These are phyloP conservation scores for Helicoverpa armigera DNA, from an alignment of 1,140 invertebrate species.

Conservation along the genomic window DNA sequence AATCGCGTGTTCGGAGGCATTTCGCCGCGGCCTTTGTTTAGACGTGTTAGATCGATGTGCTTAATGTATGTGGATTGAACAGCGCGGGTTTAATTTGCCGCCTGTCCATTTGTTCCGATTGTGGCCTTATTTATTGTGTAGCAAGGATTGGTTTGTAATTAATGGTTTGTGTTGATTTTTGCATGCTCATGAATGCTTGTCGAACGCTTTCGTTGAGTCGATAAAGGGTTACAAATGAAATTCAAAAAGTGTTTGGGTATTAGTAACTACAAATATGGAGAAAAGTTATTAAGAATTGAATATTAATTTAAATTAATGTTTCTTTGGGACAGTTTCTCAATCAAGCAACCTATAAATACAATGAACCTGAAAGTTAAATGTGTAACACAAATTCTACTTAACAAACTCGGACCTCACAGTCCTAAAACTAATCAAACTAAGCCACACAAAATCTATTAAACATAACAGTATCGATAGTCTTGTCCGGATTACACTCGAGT, in stretches of 20 bases:
- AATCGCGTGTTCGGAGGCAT: constrained; percentile 78
- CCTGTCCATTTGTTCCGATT: constrained; percentile 85
- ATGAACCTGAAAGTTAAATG: neutral
- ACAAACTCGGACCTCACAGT: constrained; percentile 8
- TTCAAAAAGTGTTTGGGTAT: too few species aligned
- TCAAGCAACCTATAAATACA: too few species aligned
- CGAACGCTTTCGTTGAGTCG: too few species aligned
- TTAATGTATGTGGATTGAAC: constrained; percentile 83
- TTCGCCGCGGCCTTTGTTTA: constrained; percentile 75
- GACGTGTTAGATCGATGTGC: constrained; percentile 85
- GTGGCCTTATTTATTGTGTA: constrained; percentile 80
- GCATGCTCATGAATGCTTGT: neutral
- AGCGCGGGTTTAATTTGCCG: constrained; percentile 79
- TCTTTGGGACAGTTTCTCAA: too few species aligned
- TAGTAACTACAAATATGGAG: too few species aligned
- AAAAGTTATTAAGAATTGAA: too few species aligned
- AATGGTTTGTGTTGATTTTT: constrained; percentile 51
- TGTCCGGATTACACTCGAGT: constrained; percentile 74
- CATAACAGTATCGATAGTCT: constrained; percentile 66
- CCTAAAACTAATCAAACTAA: constrained; percentile 50
- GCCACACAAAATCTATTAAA: constrained; percentile 54
- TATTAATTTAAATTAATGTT: too few species aligned
- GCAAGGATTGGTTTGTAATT: constrained; percentile 67
- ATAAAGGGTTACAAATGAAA: too few species aligned
- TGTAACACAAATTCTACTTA: neutral